A percentile compares a stretch with the other conserved stretches of the same genome.
Conservation (phyloP, 1,140 invertebrate genomes). For the Cryptotermes secundus region DNA sequence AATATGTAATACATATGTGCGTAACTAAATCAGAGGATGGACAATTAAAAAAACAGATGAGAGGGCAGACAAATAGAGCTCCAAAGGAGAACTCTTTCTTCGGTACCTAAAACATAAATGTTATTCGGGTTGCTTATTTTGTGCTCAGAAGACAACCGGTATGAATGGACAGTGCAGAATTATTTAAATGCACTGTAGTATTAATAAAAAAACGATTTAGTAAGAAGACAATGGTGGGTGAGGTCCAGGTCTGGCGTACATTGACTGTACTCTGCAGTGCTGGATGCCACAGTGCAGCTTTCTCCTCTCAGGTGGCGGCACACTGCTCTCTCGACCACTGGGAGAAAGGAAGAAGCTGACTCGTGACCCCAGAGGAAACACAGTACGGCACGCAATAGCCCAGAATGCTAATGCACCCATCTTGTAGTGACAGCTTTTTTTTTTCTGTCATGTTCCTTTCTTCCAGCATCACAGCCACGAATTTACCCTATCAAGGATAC, state of each 20-base stretch:
- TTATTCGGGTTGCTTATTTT: too few species aligned
- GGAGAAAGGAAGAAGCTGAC: not conserved
- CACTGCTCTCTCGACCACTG: not conserved
- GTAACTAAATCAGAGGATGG: too few species aligned
- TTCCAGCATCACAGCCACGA: not conserved
- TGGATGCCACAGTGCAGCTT: not conserved
- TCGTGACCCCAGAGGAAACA: not conserved
- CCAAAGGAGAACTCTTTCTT: too few species aligned
- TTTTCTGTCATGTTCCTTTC: not conserved
- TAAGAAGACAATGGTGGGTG: not conserved
- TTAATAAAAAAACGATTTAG: too few species aligned
- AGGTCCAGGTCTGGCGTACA: not conserved
- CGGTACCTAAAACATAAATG: too few species aligned
- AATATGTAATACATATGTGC: too few species aligned
- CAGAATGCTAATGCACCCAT: not conserved
- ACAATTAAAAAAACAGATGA: too few species aligned
- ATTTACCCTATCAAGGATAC: not conserved
- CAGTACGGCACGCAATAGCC: not conserved
- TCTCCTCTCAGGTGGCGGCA: constrained; percentile 5
- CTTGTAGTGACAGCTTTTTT: not conserved
- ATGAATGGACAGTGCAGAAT: too few species aligned
- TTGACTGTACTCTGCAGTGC: not conserved
- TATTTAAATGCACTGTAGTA: too few species aligned
- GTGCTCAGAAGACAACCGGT: too few species aligned
- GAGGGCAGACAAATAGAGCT: too few species aligned